Evolutionary conservation across 2,113 vertebrate species (phyloP).

Genomic region (Fukomys damarensis): DNA sequence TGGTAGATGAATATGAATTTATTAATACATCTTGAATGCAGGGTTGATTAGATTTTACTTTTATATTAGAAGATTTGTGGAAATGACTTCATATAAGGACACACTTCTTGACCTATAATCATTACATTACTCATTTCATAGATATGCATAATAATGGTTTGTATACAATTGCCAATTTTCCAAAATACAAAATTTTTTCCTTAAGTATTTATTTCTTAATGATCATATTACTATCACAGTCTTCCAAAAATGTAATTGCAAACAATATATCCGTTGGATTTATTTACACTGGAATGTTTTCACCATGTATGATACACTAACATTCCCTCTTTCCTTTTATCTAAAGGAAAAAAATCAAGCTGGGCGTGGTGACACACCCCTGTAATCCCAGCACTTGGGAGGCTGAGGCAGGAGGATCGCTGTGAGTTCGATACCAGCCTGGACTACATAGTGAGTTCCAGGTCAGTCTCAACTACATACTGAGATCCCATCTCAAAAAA

Average conservation of each 20-base stretch:
- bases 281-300: neutral
- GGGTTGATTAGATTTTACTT: neutral
- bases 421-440: too few relatives aligned
- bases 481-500: too few relatives aligned
- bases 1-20: neutral
- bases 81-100: neutral
- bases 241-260: slow-evolving; percentile 51
- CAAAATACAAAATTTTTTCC: neutral
- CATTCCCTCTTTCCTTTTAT: neutral
- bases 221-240: neutral
- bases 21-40: neutral
- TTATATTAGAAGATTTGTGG: neutral
- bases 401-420: too few relatives aligned
- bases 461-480: too few relatives aligned
- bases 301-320: slow-evolving; percentile 6
- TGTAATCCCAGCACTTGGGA: too few relatives aligned
- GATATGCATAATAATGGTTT: neutral
- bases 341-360: neutral
- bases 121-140: slow-evolving; percentile 43
- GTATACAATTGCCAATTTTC: slow-evolving; percentile 25
- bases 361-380: too few relatives aligned
- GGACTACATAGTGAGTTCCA: too few relatives aligned
- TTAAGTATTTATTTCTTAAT: slow-evolving; percentile 17
- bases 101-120: neutral
- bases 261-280: slow-evolving; percentile 46